Evolutionary conservation across 1,140 invertebrate species (phyloP).

Genomic region (Zaprionus kolodkinae): DNA sequence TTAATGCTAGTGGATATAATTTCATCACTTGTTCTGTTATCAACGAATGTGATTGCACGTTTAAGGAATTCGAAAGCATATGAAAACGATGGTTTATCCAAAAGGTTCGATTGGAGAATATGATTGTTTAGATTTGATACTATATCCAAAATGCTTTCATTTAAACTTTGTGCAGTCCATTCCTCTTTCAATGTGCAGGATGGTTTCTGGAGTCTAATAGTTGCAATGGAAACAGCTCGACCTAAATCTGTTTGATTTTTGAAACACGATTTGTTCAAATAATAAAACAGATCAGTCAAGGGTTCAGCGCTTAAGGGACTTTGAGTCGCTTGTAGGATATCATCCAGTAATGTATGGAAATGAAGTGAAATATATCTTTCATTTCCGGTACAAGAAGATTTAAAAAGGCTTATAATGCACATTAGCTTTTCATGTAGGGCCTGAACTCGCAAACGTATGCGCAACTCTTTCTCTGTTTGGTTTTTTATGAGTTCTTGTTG

Average conservation of each 20-base stretch:
- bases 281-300: constrained; percentile 87
- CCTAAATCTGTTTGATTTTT: constrained; percentile 39
- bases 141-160: constrained; percentile 64
- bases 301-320: constrained; percentile 89
- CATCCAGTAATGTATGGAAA: constrained; percentile 87
- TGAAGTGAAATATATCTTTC: constrained; percentile 86
- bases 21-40: constrained; percentile 85
- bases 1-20: constrained; percentile 88
- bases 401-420: constrained; percentile 87
- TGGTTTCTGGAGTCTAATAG: constrained; percentile 89
- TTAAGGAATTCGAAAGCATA: constrained; percentile 93
- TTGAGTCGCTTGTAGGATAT: constrained; percentile 87
- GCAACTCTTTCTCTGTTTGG: constrained; percentile 94
- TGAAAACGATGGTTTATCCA: constrained; percentile 89
- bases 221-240: constrained; percentile 87
- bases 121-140: constrained; percentile 48
- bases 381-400: constrained; percentile 87
- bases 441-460: constrained; percentile 87
- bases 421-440: constrained; percentile 87
- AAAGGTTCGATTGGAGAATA: constrained; percentile 29
- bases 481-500: constrained; percentile 96
- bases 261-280: constrained; percentile 83
- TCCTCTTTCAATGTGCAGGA: constrained; percentile 90
- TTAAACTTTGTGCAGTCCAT: constrained; percentile 91
- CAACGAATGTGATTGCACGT: constrained; percentile 86